phyloP scores from a whole-genome alignment of 2,888 invertebrate species.

The Trissolcus brochymenae region DNA sequence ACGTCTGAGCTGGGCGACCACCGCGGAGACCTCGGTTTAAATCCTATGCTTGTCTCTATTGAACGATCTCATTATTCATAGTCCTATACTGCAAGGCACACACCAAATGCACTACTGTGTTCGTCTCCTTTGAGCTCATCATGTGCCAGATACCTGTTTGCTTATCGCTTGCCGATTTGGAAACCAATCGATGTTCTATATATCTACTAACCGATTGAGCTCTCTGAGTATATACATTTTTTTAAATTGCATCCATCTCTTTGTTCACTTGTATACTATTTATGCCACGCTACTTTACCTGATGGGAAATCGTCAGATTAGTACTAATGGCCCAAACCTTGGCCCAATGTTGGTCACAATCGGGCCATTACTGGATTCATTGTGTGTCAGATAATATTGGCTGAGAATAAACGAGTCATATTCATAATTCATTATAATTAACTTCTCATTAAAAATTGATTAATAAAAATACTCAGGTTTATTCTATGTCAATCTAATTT shows the following conservation, averaged over 20 bases:
- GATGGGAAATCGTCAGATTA: too few species aligned
- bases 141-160: conserved; percentile 43
- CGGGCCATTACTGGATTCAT: too few species aligned
- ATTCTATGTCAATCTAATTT: too few species aligned
- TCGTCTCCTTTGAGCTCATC: conserved; percentile 45
- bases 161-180: conserved; percentile 43
- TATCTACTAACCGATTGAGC: conserved; percentile 19
- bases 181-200: conserved; percentile 35
- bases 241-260: conserved; percentile 12
- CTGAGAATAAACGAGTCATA: too few species aligned
- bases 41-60: conserved; percentile 55
- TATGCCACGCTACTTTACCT: too few species aligned
- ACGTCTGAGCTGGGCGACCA: conserved; percentile 42
- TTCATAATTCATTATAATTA: too few species aligned
- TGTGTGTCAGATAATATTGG: too few species aligned
- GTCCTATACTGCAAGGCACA: conserved; percentile 39
- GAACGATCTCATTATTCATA: conserved; percentile 60
- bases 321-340: too few species aligned
- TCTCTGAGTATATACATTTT: conserved; percentile 1
- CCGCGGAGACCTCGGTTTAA: conserved; percentile 40
- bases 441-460: too few species aligned
- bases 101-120: conserved; percentile 29
- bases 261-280: conserved; percentile 36
- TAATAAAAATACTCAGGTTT: too few species aligned
- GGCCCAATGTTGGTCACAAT: too few species aligned